Conservation (phyloP, 2,797 vertebrate species). For the Peromyscus attwateri region DNA sequence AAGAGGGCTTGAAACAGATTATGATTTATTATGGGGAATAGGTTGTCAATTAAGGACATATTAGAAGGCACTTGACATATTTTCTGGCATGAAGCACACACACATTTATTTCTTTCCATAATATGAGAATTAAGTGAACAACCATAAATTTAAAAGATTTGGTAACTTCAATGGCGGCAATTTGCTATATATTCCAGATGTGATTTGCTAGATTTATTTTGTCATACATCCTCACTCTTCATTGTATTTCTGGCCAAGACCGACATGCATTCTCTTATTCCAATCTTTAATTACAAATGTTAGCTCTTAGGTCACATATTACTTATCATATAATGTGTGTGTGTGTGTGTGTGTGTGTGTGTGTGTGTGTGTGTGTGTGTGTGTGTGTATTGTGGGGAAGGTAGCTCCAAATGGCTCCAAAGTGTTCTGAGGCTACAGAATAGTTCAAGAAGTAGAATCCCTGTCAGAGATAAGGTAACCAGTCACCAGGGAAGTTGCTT, state of each 20-base stretch:
- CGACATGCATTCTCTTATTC: not conserved
- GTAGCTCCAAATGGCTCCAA: not conserved
- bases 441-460: not conserved
- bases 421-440: not conserved
- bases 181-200: no score
- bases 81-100: not conserved
- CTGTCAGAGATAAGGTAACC: not conserved
- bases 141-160: not conserved
- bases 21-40: conserved; percentile 47
- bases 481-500: not conserved
- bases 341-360: not conserved
- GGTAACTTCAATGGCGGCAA: not conserved
- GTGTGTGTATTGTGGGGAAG: not conserved
- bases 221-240: not conserved
- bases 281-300: not conserved
- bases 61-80: no score
- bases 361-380: not conserved
- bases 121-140: not conserved
- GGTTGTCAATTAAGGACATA: conserved; percentile 60
- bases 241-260: no score
- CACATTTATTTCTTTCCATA: not conserved
- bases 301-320: not conserved
- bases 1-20: conserved; percentile 69
- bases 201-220: not conserved
- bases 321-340: not conserved